Conservation (phyloP, 1,140 invertebrate species). For the Brachionus calyciflorus region DNA sequence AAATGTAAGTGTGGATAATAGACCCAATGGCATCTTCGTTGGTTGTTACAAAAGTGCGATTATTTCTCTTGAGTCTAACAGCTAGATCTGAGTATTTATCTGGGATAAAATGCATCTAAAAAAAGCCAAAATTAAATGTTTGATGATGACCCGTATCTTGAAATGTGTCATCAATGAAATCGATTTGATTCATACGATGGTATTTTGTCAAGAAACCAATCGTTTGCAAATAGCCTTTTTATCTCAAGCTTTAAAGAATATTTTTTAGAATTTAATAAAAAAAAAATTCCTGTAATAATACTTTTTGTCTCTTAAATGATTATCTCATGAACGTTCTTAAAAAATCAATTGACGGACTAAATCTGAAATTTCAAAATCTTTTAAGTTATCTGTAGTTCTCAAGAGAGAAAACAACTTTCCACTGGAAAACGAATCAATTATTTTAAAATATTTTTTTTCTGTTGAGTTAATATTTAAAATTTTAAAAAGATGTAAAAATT, state of each 20-base stretch:
- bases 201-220: constrained; percentile 33
- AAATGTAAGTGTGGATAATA: constrained; percentile 18
- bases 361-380: no score
- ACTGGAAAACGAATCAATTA: no score
- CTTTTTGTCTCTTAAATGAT: constrained; percentile 34
- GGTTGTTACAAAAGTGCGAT: not conserved
- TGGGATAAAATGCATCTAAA: not conserved
- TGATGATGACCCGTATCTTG: not conserved
- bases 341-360: constrained; percentile 32
- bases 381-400: no score
- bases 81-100: constrained; percentile 34
- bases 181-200: constrained; percentile 24
- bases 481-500: no score
- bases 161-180: constrained; percentile 1
- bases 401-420: no score
- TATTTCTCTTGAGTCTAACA: not conserved
- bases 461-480: no score
- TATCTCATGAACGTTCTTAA: constrained; percentile 32
- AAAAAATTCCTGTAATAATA: not conserved
- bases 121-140: not conserved
- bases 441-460: no score
- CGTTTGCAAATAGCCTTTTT: constrained; percentile 41
- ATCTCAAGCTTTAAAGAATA: not conserved
- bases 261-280: not conserved
- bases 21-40: not conserved